Evolutionary conservation across 1,140 invertebrate species (phyloP), one percentile per base, ranked within the genome.

Genomic region (Caerostris darwini): DNA sequence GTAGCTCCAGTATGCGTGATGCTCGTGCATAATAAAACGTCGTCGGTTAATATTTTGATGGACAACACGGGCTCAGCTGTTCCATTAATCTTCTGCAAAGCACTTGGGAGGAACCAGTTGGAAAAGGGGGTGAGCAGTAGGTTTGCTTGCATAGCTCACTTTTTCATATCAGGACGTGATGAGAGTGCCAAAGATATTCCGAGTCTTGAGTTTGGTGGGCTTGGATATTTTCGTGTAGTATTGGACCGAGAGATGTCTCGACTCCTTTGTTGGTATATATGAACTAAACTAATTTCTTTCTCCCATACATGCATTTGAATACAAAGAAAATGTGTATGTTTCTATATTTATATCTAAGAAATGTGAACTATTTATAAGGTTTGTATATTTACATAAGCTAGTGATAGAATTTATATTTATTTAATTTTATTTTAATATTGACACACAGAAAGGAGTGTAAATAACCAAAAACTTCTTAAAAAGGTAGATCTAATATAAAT

Each of bases 1-100:
- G 19, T 77, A 53, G 69, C 59, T 50, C 53, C 5, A 14, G 58
- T 8, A 83, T 56, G 57, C n/a, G 59, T 64, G 58, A 87, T 6
- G 7, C 5, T 87, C 2, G 3, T 50, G 85, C 19, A 87, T 87
- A 87, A 87, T 87, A 87, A 87, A 87, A 87, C 58, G 19, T 53
- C 59, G 8, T 56, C 54, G 17, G 53, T 64, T 87, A 87, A 87
- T 87, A 87, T 87, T 87, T 87, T 87, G 85, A 87, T 87, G 85
- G 85, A 87, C 85, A 87, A 87, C 85, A 87, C 50, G 59, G 58
- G n/a, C 58, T 50, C 57, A 61, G 57, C 58, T 64, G 58, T 50
- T 34, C 58, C 59, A 87, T 87, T 87, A 61, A 87, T 87, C 85
- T 87, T 87, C 5, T 19, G 14, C 2, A 87, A 87, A 61, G 10